phyloP scores from a whole-genome alignment of 2,888 invertebrate genomes.

The Dicyrtoma fusca region DNA sequence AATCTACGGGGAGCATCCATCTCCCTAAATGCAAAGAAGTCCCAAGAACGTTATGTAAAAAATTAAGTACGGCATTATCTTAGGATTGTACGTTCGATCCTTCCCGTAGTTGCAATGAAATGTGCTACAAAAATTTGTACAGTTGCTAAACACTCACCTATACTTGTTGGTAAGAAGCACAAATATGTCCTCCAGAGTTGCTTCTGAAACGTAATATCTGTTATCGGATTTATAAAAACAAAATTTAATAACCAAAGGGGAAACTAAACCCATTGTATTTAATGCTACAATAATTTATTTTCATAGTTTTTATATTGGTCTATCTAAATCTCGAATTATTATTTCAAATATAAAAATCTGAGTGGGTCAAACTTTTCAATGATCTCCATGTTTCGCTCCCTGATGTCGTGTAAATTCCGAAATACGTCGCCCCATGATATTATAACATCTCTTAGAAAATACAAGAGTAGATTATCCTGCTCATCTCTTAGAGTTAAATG shows the following conservation, averaged over 20 bases:
- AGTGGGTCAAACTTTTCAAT: slow-evolving; percentile 38
- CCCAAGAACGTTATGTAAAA: no score
- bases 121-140: not conserved
- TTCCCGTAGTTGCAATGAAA: no score
- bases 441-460: slow-evolving; percentile 44
- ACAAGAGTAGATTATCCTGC: slow-evolving; percentile 48
- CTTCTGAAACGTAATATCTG: slow-evolving; percentile 46
- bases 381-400: slow-evolving; percentile 29
- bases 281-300: no score
- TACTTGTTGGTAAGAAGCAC: slow-evolving; percentile 46
- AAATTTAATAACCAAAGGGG: no score
- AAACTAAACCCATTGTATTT: no score
- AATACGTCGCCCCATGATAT: slow-evolving; percentile 45
- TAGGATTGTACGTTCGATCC: no score
- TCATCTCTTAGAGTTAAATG: slow-evolving; percentile 46
- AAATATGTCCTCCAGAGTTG: slow-evolving; percentile 49
- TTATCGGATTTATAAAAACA: slow-evolving; percentile 20
- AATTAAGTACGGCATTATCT: no score
- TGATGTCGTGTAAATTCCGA: slow-evolving; percentile 11
- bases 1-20: slow-evolving; percentile 40
- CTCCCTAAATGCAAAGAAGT: slow-evolving; percentile 30
- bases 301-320: no score
- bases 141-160: not conserved
- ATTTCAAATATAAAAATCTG: not conserved
- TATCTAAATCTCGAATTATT: no score